Base-by-base conservation (phyloP, 92 coral and sea anemone species). In the Phenganax subtilis region DNA sequence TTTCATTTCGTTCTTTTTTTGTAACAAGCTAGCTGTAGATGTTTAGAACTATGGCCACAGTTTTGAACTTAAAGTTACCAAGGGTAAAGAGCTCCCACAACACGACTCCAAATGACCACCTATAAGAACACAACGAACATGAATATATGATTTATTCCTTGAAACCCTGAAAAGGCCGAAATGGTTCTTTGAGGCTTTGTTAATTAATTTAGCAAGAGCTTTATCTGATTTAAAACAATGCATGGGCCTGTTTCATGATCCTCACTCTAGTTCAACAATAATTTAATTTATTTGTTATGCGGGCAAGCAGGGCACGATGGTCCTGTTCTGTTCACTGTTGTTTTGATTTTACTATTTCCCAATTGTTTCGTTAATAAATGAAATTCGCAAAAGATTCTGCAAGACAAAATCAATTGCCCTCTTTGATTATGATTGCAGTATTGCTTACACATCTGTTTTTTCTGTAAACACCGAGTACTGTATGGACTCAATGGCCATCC, bases 91-190 rank as follows among this genome's bases (percentile, higher is more conserved):
- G 58, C 54, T 73, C 77, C 77, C 77, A 73, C 58, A 73, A 55
- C 77, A 73, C 58, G 51, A 73, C 44, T n/a, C 77, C 77, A 55
- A 73, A 73, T 73, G 77, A 73, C 77, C 77, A 73, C 6, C 77
- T 73, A 51, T 27, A 73, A 20, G 65, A 73, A 8, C 16, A 73
- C 15, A 73, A 11, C 30, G 16, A 73, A 55, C 51, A 73, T 69
- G 30, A 59, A 59, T 3, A 59, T 20, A 37, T 37, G 47, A 37
- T 37, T 37, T 37, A 37, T 37, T 37, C 2, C 47, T 2, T 37
- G 47, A 37, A 37, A 37, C 47, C 47, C 47, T 37, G 47, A 37
- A 37, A 37, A 37, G 47, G 47, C 47, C 47, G 47, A 37, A 37
- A 37, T 37, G 47, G 47, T 37, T 37, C 47, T 5, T 37, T 5